These are phyloP conservation scores for Lepus europaeus DNA, from an alignment of 2,113 vertebrate species.

Conservation along the genomic window DNA sequence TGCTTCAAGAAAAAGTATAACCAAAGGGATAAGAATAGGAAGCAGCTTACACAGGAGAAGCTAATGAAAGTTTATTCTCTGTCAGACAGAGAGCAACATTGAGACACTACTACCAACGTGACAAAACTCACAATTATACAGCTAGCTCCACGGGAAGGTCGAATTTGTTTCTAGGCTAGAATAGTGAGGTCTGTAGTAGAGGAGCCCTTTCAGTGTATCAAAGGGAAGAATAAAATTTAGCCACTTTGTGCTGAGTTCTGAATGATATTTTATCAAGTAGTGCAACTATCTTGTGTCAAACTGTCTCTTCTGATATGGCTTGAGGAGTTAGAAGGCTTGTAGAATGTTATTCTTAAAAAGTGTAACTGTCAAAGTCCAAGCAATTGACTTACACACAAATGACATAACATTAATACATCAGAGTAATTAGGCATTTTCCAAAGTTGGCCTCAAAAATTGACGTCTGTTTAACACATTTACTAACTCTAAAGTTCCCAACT, in stretches of 20 bases:
- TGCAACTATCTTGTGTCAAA: background rate
- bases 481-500: background rate
- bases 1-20: background rate
- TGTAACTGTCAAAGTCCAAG: background rate
- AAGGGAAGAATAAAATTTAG: background rate
- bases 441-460: background rate
- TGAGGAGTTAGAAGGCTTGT: background rate
- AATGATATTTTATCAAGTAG: conserved; percentile 49
- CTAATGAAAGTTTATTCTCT: conserved; percentile 5
- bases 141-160: background rate
- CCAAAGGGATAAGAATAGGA: background rate
- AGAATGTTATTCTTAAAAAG: background rate
- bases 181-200: background rate
- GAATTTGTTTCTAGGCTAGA: background rate
- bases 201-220: background rate
- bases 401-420: background rate
- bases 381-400: background rate
- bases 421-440: background rate
- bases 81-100: background rate
- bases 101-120: conserved; percentile 34
- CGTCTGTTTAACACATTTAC: background rate
- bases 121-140: conserved; percentile 25
- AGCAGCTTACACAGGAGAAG: background rate
- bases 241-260: conserved; percentile 29
- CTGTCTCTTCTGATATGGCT: background rate